These are phyloP conservation scores for Opisthograptis luteolata DNA, from an alignment of 2,888 invertebrate genomes.

Conservation along the genomic window DNA sequence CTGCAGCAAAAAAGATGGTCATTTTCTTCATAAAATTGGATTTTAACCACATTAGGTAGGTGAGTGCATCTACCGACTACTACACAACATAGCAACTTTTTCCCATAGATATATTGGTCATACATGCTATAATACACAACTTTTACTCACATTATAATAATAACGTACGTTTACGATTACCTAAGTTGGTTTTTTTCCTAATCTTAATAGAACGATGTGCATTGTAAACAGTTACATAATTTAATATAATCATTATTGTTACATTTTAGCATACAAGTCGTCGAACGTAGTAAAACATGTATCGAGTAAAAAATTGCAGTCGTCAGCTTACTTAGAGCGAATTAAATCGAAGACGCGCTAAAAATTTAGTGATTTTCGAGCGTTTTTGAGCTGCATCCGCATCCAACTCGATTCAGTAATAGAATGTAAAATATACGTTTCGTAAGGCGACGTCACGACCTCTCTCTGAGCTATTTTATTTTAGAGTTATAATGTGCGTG, in stretches of 20 bases:
- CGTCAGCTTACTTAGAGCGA: slow-evolving; percentile 49
- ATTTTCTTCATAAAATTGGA: slow-evolving; percentile 37
- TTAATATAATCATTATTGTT: slow-evolving; percentile 35
- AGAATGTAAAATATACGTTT: too few species aligned
- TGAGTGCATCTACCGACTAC: slow-evolving; percentile 57
- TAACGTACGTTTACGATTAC: slow-evolving; percentile 56
- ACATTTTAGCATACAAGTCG: slow-evolving; percentile 39
- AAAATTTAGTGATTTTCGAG: slow-evolving; percentile 2
- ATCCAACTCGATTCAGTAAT: too few species aligned
- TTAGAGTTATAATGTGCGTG: too few species aligned
- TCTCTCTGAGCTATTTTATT: too few species aligned
- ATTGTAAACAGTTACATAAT: slow-evolving; percentile 56
- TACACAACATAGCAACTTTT: slow-evolving; percentile 48
- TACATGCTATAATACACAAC: slow-evolving; percentile 70
- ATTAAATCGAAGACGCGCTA: slow-evolving; percentile 34
- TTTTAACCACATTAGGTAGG: slow-evolving; percentile 54
- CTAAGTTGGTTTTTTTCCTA: slow-evolving; percentile 26
- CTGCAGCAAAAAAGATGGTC: slow-evolving; percentile 51
- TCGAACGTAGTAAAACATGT: slow-evolving; percentile 37
- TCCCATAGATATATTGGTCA: slow-evolving; percentile 63
- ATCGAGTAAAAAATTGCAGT: slow-evolving; percentile 57
- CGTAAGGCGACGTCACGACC: too few species aligned
- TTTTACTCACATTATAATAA: slow-evolving; percentile 45
- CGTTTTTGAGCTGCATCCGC: too few species aligned
- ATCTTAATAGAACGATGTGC: slow-evolving; percentile 57